Evolutionary conservation across 2,888 invertebrate species (phyloP).

Genomic region (Hemistola chrysoprasaria): DNA sequence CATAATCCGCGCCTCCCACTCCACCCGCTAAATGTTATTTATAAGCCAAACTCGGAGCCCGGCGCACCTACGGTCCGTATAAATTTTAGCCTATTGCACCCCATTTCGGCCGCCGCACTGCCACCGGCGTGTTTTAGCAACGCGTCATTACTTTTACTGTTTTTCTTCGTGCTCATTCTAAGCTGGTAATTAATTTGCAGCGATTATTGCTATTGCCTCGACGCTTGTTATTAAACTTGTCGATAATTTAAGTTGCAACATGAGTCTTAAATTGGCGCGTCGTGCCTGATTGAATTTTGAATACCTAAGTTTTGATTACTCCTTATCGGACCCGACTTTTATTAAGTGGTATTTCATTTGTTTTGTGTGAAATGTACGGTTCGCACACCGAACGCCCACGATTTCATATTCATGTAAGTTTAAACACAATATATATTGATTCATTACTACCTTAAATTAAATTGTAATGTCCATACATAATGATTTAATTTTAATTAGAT

Average conservation of each 20-base stretch:
- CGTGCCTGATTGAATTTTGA: slow-evolving; percentile 65
- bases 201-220: slow-evolving; percentile 71
- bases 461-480: background rate
- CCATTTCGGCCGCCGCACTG: slow-evolving; percentile 31
- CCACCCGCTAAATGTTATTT: slow-evolving; percentile 78
- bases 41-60: slow-evolving; percentile 67
- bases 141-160: slow-evolving; percentile 61
- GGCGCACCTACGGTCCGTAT: slow-evolving; percentile 51
- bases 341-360: slow-evolving; percentile 56
- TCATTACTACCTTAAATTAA: background rate
- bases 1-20: slow-evolving; percentile 72
- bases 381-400: slow-evolving; percentile 51
- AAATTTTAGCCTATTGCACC: slow-evolving; percentile 65
- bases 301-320: slow-evolving; percentile 59
- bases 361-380: slow-evolving; percentile 62
- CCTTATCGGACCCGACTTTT: slow-evolving; percentile 53
- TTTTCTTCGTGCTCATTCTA: slow-evolving; percentile 62
- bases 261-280: slow-evolving; percentile 71
- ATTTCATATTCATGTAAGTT: slow-evolving; percentile 62
- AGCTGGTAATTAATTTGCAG: slow-evolving; percentile 70
- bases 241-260: slow-evolving; percentile 78
- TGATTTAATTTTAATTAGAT: background rate
- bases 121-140: slow-evolving; percentile 44
- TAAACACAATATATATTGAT: slow-evolving; percentile 10
- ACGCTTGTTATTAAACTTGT: slow-evolving; percentile 77